These are phyloP conservation scores for Portunus trituberculatus DNA, from an alignment of 1,140 invertebrate species.

Conservation along the genomic window DNA sequence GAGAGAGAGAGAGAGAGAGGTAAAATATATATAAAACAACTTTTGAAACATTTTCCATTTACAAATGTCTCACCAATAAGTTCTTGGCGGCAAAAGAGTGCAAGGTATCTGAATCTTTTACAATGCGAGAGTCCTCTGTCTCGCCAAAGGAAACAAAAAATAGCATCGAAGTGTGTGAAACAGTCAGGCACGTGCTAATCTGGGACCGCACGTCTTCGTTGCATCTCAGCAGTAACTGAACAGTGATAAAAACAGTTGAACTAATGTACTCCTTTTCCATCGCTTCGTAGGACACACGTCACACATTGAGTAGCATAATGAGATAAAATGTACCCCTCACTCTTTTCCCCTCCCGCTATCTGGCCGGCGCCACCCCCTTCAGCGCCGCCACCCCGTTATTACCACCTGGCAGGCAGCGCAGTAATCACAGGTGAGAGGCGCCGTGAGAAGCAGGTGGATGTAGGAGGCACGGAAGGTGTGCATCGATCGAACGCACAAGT, in stretches of 20 bases:
- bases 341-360: background rate
- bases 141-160: no score
- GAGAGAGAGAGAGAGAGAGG: no score
- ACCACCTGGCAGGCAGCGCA: background rate
- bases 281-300: background rate
- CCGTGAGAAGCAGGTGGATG: background rate
- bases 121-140: no score
- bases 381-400: background rate
- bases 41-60: no score
- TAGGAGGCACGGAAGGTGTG: background rate
- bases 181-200: no score
- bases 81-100: no score
- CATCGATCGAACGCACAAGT: background rate
- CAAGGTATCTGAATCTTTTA: no score
- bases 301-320: background rate
- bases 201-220: background rate
- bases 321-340: background rate
- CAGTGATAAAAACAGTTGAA: background rate
- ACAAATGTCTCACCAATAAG: no score
- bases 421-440: conserved; percentile 18
- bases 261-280: background rate
- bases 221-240: background rate
- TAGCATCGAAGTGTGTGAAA: no score
- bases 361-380: background rate
- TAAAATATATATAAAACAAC: no score